A percentile compares a stretch with the other conserved stretches of the same genome.
phyloP scores from a whole-genome alignment of 2,888 invertebrate genomes.

The Camptogramma bilineatum region DNA sequence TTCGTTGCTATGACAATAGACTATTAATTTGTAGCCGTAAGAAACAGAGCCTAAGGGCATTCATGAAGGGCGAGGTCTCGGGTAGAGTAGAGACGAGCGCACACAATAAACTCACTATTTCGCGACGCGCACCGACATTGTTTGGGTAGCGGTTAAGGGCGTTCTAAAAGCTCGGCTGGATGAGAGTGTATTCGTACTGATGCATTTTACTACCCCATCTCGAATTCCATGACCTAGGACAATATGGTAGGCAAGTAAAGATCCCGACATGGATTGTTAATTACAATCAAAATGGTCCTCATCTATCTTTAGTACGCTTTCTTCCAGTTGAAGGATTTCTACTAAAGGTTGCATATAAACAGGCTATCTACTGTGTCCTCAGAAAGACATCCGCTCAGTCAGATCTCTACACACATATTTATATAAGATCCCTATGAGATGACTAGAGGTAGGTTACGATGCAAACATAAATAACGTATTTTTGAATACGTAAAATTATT shows the following conservation, averaged over 20 bases:
- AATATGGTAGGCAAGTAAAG: background rate
- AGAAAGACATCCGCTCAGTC: no score
- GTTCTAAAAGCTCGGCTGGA: slow-evolving; percentile 7
- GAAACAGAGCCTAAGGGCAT: background rate
- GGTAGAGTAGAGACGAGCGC: slow-evolving; percentile 1
- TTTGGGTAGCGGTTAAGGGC: slow-evolving; percentile 20
- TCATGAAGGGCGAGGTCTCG: background rate
- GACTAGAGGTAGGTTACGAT: no score
- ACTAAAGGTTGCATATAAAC: background rate
- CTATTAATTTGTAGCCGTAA: background rate
- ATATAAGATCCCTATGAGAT: no score
- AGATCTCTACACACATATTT: no score
- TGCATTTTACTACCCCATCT: slow-evolving; percentile 7
- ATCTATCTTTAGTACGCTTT: background rate
- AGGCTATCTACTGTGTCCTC: no score
- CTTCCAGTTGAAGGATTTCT: background rate
- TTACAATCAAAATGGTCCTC: no score
- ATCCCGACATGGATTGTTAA: background rate
- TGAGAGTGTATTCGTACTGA: background rate
- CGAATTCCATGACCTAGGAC: slow-evolving; percentile 19
- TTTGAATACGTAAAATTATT: no score
- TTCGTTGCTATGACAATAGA: background rate
- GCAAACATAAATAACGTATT: no score
- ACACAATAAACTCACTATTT: slow-evolving; percentile 11
- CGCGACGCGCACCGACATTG: slow-evolving; percentile 34